phyloP scores from a whole-genome alignment of 2,113 vertebrate genomes.

The Colinus virginianus region DNA sequence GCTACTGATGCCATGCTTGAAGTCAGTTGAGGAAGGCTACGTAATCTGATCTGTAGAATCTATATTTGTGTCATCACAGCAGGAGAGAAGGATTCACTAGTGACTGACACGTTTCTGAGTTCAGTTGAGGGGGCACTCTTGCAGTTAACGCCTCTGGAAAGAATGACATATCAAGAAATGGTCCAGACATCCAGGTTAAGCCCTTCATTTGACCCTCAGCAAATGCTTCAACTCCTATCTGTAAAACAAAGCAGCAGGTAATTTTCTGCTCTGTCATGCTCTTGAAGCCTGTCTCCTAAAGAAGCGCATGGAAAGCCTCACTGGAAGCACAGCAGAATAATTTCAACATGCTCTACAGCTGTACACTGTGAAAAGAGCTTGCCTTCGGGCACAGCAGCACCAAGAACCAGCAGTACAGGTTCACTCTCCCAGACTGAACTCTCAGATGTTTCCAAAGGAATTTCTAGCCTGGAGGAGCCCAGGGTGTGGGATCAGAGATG shows the following conservation, averaged over 20 bases:
- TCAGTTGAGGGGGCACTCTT: neutral
- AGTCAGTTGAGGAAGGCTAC: neutral
- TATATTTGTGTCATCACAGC: neutral
- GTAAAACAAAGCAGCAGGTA: neutral
- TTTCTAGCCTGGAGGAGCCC: neutral
- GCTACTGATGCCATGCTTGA: neutral
- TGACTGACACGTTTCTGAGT: neutral
- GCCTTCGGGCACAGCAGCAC: neutral
- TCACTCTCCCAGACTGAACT: neutral
- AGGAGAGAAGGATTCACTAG: neutral
- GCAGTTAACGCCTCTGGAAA: neutral
- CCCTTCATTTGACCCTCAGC: neutral
- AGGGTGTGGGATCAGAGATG: neutral
- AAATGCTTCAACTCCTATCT: conserved; percentile 15
- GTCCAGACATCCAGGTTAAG: neutral
- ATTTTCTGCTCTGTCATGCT: neutral
- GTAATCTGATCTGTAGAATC: neutral
- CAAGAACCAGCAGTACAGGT: conserved; percentile 6
- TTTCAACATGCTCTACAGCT: neutral
- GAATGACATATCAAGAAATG: neutral
- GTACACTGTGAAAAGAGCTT: neutral
- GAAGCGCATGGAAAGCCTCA: neutral
- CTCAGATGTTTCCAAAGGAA: neutral
- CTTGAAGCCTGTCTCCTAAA: neutral
- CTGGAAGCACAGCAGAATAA: neutral